Percentiles rank a stretch among this genome's conserved stretches.
These are phyloP conservation scores for Protosalanx chinensis DNA, from an alignment of 2,797 vertebrate species.

Conservation along the genomic window DNA sequence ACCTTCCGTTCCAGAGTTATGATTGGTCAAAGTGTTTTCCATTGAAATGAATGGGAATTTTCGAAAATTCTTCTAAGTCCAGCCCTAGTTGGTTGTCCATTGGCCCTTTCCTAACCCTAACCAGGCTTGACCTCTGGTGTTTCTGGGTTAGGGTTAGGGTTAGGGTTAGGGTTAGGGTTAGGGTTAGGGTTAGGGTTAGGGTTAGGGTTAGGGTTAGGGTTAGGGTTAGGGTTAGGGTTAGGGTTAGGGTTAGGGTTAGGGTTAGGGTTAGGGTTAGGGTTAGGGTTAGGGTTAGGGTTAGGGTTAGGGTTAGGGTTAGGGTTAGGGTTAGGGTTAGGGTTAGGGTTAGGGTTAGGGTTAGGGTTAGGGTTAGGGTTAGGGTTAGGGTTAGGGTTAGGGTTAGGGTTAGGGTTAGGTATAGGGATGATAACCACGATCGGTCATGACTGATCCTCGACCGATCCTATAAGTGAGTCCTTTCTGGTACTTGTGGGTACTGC, in stretches of 20 bases:
- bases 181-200: conserved; percentile 9
- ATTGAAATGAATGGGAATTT: no score
- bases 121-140: no score
- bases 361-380: conserved; percentile 11
- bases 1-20: no score
- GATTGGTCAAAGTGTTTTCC: no score
- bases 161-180: neutral
- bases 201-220: conserved; percentile 19
- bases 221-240: conserved; percentile 19
- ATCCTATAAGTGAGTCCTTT: no score
- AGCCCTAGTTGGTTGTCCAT: no score
- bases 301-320: conserved; percentile 3
- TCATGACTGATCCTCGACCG: no score
- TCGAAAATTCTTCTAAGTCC: no score
- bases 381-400: conserved; percentile 18
- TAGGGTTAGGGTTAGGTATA: neutral
- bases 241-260: neutral
- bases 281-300: conserved; percentile 7
- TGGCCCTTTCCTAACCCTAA: no score
- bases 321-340: conserved; percentile 18
- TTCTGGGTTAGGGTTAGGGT: neutral
- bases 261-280: conserved; percentile 13
- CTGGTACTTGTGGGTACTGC: no score
- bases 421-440: no score
- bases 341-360: conserved; percentile 20